Base-by-base conservation (phyloP, 2,113 vertebrate species). In the Spea bombifrons region DNA sequence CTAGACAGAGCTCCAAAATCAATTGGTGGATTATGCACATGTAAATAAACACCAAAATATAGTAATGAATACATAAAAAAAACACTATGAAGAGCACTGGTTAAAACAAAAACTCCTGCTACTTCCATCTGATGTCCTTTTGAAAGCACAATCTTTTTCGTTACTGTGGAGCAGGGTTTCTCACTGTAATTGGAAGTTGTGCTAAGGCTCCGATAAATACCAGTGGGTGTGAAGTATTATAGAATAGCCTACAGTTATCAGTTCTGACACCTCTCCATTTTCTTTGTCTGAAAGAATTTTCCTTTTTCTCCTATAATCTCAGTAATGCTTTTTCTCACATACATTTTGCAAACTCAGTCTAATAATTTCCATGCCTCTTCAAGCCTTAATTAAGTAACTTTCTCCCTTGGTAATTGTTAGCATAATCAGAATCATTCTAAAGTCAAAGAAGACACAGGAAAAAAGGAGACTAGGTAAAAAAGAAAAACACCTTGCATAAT, bases 1-100 rank as follows among this genome's bases (percentile, higher is more conserved):
- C 81, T 81, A 89, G 86, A 89, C 83, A 85, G 61, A 83, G 81
- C 53, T 89, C 82, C 86, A 85, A 84, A 87, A 86, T 85, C 16
- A 57, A 75, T 72, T 82, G 71, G 79, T 81, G 83, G 80, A 85
- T 85, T 86, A 78, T 76, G 75, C 48, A 13, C 47, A 79, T 83
- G 80, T 81, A 89, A 86, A 87, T 82, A 75, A 48, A 67, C 30
- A 66, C 75, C 75, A 80, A 84, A 81, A 64, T 76, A 84, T 73
- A 81, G 76, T n/a, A 7, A 71, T 71, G 7, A 50, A 75, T 8
- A 80, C 78, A 83, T 61, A 87, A 69, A 15, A 17, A 71, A 84
- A 83, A 65, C 48, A 84, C 75, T 70, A 82, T 73, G 57, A 76
- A 80, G 66, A 63, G 15, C 74, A 83, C 0, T 67, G 69, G 52